phyloP scores from a whole-genome alignment of 2,113 vertebrate species.

The Oophaga pumilio region DNA sequence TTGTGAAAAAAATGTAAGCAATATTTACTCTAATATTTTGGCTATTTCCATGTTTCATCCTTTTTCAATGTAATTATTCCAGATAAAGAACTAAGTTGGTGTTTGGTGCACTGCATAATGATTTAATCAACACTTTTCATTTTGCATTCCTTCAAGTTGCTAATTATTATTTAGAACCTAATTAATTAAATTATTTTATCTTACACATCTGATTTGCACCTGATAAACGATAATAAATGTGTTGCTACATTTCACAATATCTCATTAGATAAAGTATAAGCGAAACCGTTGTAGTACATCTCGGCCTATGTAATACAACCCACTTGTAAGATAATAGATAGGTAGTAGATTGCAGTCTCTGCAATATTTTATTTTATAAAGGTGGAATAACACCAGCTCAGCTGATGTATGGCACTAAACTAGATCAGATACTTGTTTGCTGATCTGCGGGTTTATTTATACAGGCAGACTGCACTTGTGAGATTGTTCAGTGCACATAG shows the following conservation, averaged over 20 bases:
- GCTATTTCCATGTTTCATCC: not conserved
- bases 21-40: too few relatives aligned
- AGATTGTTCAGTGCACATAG: too few relatives aligned
- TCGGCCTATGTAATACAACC: not conserved
- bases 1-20: too few relatives aligned
- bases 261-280: not conserved
- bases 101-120: not conserved
- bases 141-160: not conserved
- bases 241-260: not conserved
- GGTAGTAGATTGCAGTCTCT: too few relatives aligned
- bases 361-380: too few relatives aligned
- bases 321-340: too few relatives aligned
- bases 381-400: too few relatives aligned
- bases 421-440: too few relatives aligned
- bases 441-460: too few relatives aligned
- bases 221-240: not conserved
- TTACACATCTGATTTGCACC: not conserved
- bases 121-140: slow-evolving; percentile 10
- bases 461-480: too few relatives aligned
- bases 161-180: not conserved
- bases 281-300: not conserved
- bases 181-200: slow-evolving; percentile 6
- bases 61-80: not conserved
- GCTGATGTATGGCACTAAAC: too few relatives aligned
- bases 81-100: not conserved